These are phyloP conservation scores for Pemphigus obesinymphae DNA, from an alignment of 1,140 invertebrate species.

Conservation along the genomic window DNA sequence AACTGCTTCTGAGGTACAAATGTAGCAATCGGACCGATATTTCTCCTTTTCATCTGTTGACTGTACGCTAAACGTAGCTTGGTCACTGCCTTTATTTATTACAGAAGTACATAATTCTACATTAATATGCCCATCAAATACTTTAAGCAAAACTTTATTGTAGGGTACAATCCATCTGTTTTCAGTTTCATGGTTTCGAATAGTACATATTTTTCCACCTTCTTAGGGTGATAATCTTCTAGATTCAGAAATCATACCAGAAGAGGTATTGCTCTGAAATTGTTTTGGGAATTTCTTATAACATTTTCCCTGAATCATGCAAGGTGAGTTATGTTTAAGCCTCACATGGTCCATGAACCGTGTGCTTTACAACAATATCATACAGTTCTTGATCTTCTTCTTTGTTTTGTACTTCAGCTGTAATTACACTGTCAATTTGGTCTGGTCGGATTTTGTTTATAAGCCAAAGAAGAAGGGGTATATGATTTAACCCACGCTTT, in stretches of 20 bases:
- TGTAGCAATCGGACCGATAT: neutral
- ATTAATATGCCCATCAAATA: constrained; percentile 50
- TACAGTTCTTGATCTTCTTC: constrained; percentile 45
- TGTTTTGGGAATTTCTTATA: constrained; percentile 48
- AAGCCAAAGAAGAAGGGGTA: constrained; percentile 50
- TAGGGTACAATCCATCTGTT: constrained; percentile 52
- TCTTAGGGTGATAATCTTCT: constrained; percentile 42
- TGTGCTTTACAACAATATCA: constrained; percentile 51
- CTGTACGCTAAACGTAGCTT: neutral
- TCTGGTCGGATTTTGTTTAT: constrained; percentile 44
- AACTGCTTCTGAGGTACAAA: no score
- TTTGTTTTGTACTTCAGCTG: constrained; percentile 42
- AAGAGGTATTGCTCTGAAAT: constrained; percentile 47
- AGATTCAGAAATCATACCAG: constrained; percentile 50
- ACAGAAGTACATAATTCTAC: constrained; percentile 51
- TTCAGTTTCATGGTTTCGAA: constrained; percentile 44
- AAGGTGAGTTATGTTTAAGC: constrained; percentile 16
- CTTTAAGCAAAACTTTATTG: constrained; percentile 47
- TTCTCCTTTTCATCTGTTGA: neutral
- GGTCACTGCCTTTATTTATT: constrained; percentile 10
- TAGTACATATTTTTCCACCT: constrained; percentile 46
- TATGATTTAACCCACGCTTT: constrained; percentile 49
- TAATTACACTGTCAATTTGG: constrained; percentile 44
- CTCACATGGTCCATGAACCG: constrained; percentile 51
- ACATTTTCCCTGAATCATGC: constrained; percentile 13